These are phyloP conservation scores for Hirtodrosophila cameraria DNA, from an alignment of 2,888 invertebrate genomes.

Conservation along the genomic window DNA sequence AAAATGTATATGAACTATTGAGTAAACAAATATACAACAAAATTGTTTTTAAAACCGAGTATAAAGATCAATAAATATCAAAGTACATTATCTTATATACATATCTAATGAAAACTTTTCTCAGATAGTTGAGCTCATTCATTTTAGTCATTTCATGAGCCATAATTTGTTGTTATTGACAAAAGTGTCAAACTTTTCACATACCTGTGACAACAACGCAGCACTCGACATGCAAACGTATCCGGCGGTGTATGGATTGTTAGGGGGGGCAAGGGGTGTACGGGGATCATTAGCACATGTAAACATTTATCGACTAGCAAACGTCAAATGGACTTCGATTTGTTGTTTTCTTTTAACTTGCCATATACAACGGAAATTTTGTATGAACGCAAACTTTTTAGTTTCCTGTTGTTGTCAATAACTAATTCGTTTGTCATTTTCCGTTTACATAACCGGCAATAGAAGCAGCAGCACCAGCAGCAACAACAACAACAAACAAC, in stretches of 20 bases:
- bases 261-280: too few relatives aligned
- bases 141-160: slow-evolving; percentile 9
- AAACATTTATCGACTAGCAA: slow-evolving; percentile 28
- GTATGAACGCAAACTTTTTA: slow-evolving; percentile 64
- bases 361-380: slow-evolving; percentile 72
- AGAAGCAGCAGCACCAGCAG: not conserved
- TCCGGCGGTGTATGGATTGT: slow-evolving; percentile 4
- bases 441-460: slow-evolving; percentile 70
- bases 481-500: slow-evolving; percentile 13
- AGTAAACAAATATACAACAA: too few relatives aligned
- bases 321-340: slow-evolving; percentile 50
- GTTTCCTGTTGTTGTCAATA: slow-evolving; percentile 78
- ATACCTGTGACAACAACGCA: slow-evolving; percentile 35
- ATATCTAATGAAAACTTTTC: too few relatives aligned
- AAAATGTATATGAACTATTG: too few relatives aligned
- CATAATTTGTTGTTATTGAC: slow-evolving; percentile 54
- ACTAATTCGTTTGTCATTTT: slow-evolving; percentile 80
- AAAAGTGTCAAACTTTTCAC: slow-evolving; percentile 61
- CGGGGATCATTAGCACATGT: slow-evolving; percentile 63
- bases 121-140: too few relatives aligned
- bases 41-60: too few relatives aligned
- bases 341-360: slow-evolving; percentile 31
- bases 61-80: too few relatives aligned
- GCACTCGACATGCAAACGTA: slow-evolving; percentile 4
- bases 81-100: too few relatives aligned